phyloP scores from a whole-genome alignment of 2,113 vertebrate species.

The Pachycephala philippinensis region DNA sequence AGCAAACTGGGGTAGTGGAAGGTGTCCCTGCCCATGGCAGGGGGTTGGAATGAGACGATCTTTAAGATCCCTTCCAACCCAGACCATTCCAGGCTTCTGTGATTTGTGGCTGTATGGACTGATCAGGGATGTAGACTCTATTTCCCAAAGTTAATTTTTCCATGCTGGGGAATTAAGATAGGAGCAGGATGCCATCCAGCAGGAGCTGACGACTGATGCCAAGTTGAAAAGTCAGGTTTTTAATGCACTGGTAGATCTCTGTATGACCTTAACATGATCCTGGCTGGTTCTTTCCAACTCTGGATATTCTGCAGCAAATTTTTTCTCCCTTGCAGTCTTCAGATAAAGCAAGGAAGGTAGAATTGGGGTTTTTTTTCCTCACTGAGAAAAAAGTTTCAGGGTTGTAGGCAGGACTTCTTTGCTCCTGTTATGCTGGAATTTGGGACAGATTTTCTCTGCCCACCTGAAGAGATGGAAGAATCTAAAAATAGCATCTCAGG shows the following conservation, averaged over 20 bases:
- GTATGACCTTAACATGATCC: neutral
- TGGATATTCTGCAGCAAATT: neutral
- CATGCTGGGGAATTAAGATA: neutral
- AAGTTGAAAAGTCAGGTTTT: neutral
- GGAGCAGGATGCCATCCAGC: neutral
- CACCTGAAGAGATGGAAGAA: neutral
- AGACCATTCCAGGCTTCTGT: neutral
- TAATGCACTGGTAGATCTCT: neutral
- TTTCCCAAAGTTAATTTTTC: neutral
- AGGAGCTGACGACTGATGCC: neutral
- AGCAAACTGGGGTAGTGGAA: neutral
- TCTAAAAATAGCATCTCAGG: neutral
- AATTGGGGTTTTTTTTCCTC: neutral
- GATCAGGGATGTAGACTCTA: neutral
- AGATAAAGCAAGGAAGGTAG: neutral
- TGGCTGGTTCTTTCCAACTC: neutral
- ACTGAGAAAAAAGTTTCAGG: neutral
- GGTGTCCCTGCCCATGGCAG: neutral
- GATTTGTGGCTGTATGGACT: neutral
- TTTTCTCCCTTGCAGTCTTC: neutral
- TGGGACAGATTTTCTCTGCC: neutral
- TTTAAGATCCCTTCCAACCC: neutral
- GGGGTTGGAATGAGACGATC: fast-evolving
- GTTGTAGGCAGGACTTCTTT: neutral
- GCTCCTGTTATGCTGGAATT: neutral